Base-by-base conservation (phyloP, 1,140 invertebrate species). In the Drosophila aff. region DNA sequence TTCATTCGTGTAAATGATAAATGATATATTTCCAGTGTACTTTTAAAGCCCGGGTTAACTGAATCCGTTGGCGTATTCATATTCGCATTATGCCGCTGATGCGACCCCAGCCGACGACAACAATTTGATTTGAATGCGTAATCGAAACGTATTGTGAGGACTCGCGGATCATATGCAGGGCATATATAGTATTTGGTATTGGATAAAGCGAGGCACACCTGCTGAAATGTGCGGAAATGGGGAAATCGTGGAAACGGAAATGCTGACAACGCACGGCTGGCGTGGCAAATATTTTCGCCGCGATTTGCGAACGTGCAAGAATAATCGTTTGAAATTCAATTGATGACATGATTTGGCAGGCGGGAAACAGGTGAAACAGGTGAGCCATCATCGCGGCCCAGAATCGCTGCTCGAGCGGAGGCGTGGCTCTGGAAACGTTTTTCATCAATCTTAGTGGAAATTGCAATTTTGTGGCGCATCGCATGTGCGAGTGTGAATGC, bases 381-480 rank as follows among this genome's bases (percentile, higher is more conserved):
- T 83, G 72, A 55, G 63, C 68, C 49, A 71, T 52, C 71, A 57
- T 57, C 36, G 21, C 23, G 21, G 15, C 15, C 31, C 40, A n/a
- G 38, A 55, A 55, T 55, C 38, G 47, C 47, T 21, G 41, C 7
- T 15, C 13, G 16, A 52, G 11, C 57, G 47, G 50, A 60, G 67
- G 57, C 76, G 57, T 73, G 59, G 52, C 59, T 62, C 53, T 62
- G 58, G 50, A 57, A 79, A 82, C 85, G 85, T 82, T 89, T 89
- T 85, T 89, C 85, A 89, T 89, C 85, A 85, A 90, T 90, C 81
- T 90, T 90, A 89, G 85, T 90, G 85, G 86, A 86, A 90, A 90
- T 90, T 90, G 85, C 85, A 90, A 90, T 90, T 90, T 90, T 85
- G 79, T 86, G 83, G 83, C 61, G 76, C 83, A 82, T 71, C 75